These are phyloP conservation scores for Oikopleura dioica DNA, from an alignment of 23 tunicate species.

Conservation along the genomic window DNA sequence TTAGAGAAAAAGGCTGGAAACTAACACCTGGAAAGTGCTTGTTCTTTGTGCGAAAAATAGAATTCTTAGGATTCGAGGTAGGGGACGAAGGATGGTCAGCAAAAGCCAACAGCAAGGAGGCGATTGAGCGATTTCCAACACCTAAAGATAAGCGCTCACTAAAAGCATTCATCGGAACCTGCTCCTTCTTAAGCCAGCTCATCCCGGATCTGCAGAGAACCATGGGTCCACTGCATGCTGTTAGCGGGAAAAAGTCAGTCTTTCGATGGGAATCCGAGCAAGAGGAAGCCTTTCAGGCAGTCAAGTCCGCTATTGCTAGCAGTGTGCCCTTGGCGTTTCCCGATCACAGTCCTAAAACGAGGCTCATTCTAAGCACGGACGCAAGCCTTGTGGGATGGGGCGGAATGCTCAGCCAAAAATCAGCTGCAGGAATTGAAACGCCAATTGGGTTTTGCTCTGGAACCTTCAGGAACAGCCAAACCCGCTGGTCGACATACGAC, in stretches of 20 bases:
- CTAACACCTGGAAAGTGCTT: too few relatives aligned
- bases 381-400: neutral
- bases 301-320: neutral
- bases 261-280: neutral
- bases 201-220: neutral
- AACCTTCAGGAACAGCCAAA: neutral
- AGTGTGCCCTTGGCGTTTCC: neutral
- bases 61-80: neutral
- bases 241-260: neutral
- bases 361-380: neutral
- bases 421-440: neutral
- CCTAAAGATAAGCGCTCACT: neutral
- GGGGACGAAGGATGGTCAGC: neutral
- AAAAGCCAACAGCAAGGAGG: neutral
- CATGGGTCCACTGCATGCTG: neutral
- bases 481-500: neutral
- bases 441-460: neutral
- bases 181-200: neutral
- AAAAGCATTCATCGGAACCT: neutral
- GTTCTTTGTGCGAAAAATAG: neutral
- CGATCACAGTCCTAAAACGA: neutral
- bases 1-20: too few relatives aligned
- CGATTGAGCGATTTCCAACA: neutral
- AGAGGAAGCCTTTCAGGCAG: constrained; percentile 1
- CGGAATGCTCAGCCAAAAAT: neutral